These are phyloP conservation scores for Pitta sordida DNA, from an alignment of 2,113 vertebrate species.

Conservation along the genomic window DNA sequence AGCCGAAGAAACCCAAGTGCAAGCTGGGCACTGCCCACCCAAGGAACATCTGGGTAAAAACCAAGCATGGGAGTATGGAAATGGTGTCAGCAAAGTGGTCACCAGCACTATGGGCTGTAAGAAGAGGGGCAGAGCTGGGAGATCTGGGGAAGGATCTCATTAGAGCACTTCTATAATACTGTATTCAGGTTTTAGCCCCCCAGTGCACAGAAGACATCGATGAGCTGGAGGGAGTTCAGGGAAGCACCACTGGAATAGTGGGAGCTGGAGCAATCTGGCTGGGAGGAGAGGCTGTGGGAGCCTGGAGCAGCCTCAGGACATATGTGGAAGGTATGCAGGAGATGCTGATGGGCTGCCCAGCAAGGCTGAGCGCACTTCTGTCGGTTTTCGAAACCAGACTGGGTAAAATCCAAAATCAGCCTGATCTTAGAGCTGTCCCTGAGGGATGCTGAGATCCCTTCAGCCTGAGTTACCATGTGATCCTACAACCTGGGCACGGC, in stretches of 20 bases:
- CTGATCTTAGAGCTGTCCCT: too few relatives aligned
- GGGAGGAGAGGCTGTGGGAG: neutral
- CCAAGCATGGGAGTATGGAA: neutral
- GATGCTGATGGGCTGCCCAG: fast-evolving
- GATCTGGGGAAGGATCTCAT: neutral
- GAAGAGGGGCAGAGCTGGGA: neutral
- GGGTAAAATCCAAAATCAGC: neutral
- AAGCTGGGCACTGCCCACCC: neutral
- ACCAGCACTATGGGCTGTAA: neutral
- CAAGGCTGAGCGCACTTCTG: neutral
- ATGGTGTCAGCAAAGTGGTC: neutral
- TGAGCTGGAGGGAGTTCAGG: neutral
- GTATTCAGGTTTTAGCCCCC: neutral
- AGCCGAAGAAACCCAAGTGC: fast-evolving
- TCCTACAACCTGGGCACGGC: neutral
- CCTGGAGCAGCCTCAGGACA: neutral
- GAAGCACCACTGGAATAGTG: fast-evolving
- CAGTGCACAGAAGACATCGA: neutral
- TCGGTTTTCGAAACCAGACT: neutral
- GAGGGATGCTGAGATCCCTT: neutral
- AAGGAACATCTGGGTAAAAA: neutral
- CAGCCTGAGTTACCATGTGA: neutral
- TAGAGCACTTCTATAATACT: neutral
- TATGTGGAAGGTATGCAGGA: neutral
- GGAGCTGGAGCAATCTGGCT: neutral